phyloP scores from a whole-genome alignment of 2,113 vertebrate genomes.

The Ptilorrhoa leucosticta region DNA sequence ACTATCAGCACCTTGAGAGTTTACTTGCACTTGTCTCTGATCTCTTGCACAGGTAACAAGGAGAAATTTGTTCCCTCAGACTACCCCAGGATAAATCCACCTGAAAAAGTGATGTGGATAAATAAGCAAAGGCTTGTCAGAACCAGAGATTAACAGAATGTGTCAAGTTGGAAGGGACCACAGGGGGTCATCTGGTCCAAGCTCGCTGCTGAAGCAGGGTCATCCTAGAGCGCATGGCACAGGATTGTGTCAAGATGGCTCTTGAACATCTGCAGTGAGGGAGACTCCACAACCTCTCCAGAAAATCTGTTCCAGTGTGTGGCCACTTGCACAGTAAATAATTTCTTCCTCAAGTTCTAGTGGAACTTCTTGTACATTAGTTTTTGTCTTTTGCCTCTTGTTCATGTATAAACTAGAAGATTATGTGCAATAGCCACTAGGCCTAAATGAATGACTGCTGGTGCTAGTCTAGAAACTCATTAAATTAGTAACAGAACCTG shows the following conservation, averaged over 20 bases:
- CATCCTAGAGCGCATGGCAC: rapidly evolving
- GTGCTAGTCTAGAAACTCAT: background rate
- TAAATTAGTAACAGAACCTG: background rate
- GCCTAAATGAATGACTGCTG: background rate
- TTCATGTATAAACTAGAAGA: background rate
- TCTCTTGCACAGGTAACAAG: background rate
- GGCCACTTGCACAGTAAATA: background rate
- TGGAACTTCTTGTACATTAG: background rate
- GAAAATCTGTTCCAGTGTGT: background rate
- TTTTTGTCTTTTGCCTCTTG: background rate
- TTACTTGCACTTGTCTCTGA: background rate
- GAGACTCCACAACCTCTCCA: background rate
- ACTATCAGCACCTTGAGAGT: background rate
- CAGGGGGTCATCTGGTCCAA: background rate
- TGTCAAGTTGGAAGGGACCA: background rate
- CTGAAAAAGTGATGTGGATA: background rate
- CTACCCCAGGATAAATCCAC: background rate
- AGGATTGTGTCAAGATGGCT: background rate
- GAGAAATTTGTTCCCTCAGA: background rate
- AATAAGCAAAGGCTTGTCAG: background rate
- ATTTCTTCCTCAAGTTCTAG: background rate
- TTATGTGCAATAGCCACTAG: background rate
- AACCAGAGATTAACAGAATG: background rate
- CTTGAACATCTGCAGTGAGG: background rate
- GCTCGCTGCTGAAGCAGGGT: background rate